Percentiles rank a stretch among this genome's conserved stretches.
These are phyloP conservation scores for Malurus splendens DNA, from an alignment of 2,797 vertebrate species.

Conservation along the genomic window DNA sequence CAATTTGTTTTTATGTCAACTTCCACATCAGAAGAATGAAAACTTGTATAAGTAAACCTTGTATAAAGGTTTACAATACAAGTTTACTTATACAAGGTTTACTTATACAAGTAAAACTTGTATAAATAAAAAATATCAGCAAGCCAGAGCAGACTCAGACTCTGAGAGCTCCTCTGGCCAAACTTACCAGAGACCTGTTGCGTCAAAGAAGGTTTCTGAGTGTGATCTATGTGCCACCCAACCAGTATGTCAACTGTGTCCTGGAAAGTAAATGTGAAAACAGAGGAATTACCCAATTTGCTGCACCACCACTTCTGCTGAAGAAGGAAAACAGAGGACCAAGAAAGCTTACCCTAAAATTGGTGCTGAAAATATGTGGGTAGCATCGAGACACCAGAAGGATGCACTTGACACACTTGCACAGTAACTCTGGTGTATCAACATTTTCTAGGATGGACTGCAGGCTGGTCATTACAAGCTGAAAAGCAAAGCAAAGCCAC, in stretches of 20 bases:
- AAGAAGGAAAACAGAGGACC: neutral
- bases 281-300: neutral
- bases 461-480: conserved; percentile 97
- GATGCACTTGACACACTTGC: conserved; percentile 95
- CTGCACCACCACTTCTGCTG: neutral
- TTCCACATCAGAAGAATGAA: neutral
- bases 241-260: conserved; percentile 98
- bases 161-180: neutral
- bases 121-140: neutral
- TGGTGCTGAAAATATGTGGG: conserved; percentile 97
- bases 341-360: conserved; percentile 87
- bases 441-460: conserved; percentile 97
- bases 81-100: too few relatives aligned
- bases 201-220: conserved; percentile 91
- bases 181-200: conserved; percentile 93
- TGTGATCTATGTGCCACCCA: conserved; percentile 99
- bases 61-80: too few relatives aligned
- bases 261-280: conserved; percentile 67
- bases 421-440: conserved; percentile 96
- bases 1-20: neutral
- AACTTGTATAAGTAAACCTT: neutral
- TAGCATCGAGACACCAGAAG: conserved; percentile 94
- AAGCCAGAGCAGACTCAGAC: neutral
- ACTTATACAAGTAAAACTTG: neutral
- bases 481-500: conserved; percentile 13